Percentiles rank a stretch among this genome's conserved stretches.
These are phyloP conservation scores for Drosophila gaucha DNA, from an alignment of 2,888 invertebrate species.

Conservation along the genomic window DNA sequence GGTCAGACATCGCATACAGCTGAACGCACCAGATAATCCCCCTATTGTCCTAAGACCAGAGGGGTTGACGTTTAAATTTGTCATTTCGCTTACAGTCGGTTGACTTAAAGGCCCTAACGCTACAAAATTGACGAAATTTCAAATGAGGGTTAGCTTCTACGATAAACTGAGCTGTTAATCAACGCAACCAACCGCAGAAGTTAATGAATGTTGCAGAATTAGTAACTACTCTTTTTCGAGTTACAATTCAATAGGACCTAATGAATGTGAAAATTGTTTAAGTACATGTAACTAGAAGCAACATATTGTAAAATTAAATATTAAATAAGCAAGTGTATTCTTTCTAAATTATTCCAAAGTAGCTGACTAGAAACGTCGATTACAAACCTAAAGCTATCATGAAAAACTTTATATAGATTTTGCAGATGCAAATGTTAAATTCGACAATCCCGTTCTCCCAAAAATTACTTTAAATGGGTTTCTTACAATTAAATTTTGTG, in stretches of 20 bases:
- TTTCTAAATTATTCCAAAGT: no score
- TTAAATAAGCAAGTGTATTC: no score
- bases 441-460: no score
- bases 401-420: no score
- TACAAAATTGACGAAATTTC: slow-evolving; percentile 10
- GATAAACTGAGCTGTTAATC: not conserved
- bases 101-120: slow-evolving; percentile 9
- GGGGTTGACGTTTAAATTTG: slow-evolving; percentile 26
- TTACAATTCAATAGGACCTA: not conserved
- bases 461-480: no score
- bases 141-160: slow-evolving; percentile 13
- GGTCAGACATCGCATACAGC: slow-evolving; percentile 43
- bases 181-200: slow-evolving; percentile 1
- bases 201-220: slow-evolving; percentile 3
- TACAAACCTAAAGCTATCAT: no score
- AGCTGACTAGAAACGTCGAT: no score
- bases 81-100: slow-evolving; percentile 22
- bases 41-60: slow-evolving; percentile 28
- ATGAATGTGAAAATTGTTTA: not conserved
- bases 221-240: no score
- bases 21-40: slow-evolving; percentile 40
- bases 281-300: no score
- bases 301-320: no score
- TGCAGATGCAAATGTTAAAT: no score
- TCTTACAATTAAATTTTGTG: no score